phyloP scores from a whole-genome alignment of 2,113 vertebrate genomes.

The Neomonachus schauinslandi region DNA sequence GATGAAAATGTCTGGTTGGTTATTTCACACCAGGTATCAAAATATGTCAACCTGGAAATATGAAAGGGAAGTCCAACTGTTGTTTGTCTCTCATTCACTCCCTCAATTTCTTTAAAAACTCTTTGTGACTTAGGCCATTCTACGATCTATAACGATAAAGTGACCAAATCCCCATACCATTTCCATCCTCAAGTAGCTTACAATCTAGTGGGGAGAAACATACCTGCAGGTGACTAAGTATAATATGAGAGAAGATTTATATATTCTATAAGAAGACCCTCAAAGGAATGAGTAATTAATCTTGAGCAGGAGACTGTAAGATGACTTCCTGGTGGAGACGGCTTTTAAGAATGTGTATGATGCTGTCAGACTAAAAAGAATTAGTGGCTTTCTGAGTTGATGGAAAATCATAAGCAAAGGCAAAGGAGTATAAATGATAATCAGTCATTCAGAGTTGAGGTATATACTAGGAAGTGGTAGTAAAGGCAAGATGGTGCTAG shows the following conservation, averaged over 20 bases:
- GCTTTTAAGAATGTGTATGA: background rate
- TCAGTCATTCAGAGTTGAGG: background rate
- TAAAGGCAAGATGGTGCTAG: background rate
- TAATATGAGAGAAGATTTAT: background rate
- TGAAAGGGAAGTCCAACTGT: background rate
- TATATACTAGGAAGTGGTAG: background rate
- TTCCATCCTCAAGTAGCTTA: background rate
- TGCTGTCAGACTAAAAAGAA: background rate
- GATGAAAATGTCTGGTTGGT: background rate
- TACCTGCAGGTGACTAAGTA: background rate
- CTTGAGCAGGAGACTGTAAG: background rate
- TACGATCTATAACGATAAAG: background rate
- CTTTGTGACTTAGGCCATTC: background rate
- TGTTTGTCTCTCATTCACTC: background rate
- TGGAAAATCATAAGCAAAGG: background rate
- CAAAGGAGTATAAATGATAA: background rate
- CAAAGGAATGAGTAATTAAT: background rate
- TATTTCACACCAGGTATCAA: background rate
- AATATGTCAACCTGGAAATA: background rate
- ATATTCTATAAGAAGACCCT: background rate
- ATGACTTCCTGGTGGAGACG: background rate
- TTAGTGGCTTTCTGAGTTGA: background rate
- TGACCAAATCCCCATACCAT: background rate
- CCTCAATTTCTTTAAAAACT: slow-evolving; percentile 15
- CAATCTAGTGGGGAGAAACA: background rate